Evolutionary conservation across 1,140 invertebrate genomes (phyloP), one percentile per base, ranked within the genome.

Genomic region (Mizuhopecten yessoensis): DNA sequence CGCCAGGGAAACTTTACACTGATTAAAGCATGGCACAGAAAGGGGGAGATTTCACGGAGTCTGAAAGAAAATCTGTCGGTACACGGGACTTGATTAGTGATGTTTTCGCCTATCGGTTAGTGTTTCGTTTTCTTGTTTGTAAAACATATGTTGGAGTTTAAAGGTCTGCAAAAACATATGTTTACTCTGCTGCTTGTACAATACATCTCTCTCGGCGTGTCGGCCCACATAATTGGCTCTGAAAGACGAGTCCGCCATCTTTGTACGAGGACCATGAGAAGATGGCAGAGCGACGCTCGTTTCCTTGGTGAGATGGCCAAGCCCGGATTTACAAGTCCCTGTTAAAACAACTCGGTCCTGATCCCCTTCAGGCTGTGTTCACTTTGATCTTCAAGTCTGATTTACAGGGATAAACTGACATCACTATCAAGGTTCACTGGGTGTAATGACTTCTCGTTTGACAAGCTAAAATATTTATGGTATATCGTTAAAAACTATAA

Each of bases 111-210:
- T 33, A 90, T 33, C 86, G 89, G 86, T 90, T 90, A 42, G 57
- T 42, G 89, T 90, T 90, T 90, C 89, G 86, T 39, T 90, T 42
- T 90, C 86, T 90, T 90, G 89, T 90, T 90, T 90, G 89, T 87
- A 90, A 90, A 90, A 90, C 89, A 90, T 90, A 90, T 90, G 89
- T 86, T 42, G 57, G 36, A 13, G 86, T 87, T 39, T 86, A 90
- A 86, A 90, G 89, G 57, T 90, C 75, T 86, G 86, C 34, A 45
- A 90, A 90, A 90, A 90, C 89, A 90, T 90, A 86, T 90, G 89
- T 90, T 87, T 75, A 75, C 29, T 75, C 57, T 75, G n/a, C 57
- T 75, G 57, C n/a, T 75, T 29, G 23, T 75, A 75, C 57, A 75
- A 75, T 75, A 75, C 57, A 29, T 75, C 57, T 75, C n/a, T 75